Evolutionary conservation across 2,113 vertebrate species (phyloP).

Genomic region (Vidua chalybeata): DNA sequence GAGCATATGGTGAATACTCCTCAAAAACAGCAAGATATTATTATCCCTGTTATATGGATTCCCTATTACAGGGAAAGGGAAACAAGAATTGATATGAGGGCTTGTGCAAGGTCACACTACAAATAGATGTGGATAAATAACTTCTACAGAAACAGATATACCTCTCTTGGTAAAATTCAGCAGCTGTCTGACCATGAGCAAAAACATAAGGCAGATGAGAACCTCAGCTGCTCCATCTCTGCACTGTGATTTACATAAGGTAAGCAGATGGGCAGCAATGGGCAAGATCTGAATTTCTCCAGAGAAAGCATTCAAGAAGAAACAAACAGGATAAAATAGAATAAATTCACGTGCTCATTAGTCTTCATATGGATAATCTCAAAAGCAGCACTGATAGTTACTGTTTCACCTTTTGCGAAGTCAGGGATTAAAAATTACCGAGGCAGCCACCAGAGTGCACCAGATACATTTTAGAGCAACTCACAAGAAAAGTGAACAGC

Average conservation of each 20-base stretch:
- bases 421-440: not conserved
- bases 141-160: not conserved
- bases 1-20: not conserved
- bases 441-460: conserved; percentile 67
- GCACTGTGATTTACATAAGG: not conserved
- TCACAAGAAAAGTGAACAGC: not conserved
- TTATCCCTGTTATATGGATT: not conserved
- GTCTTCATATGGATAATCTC: not conserved
- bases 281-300: not conserved
- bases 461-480: conserved; percentile 40
- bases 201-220: not conserved
- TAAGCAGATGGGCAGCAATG: not conserved
- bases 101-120: not conserved
- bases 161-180: conserved; percentile 3
- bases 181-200: not conserved
- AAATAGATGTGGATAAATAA: not conserved
- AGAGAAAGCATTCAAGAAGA: not conserved
- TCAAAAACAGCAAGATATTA: not conserved
- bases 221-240: not conserved
- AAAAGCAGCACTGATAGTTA: not conserved
- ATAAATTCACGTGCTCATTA: not conserved
- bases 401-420: not conserved
- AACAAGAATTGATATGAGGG: not conserved
- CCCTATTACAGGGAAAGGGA: not conserved
- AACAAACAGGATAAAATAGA: not conserved